Percentiles rank a stretch among this genome's conserved stretches.
Conservation (phyloP, 1,140 invertebrate genomes). For the Adelges cooleyi region DNA sequence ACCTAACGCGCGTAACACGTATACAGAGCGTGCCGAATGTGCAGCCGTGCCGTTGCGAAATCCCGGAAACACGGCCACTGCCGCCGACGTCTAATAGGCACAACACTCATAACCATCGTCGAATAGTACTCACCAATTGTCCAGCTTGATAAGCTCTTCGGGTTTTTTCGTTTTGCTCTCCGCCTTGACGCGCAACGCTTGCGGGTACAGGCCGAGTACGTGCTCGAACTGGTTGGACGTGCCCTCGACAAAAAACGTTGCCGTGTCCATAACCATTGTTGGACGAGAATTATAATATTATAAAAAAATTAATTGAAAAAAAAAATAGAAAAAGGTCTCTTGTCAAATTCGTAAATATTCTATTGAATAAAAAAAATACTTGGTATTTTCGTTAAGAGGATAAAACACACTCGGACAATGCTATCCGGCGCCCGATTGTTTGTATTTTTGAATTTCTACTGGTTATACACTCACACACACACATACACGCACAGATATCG, state of each 20-base stretch:
- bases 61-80: neutral
- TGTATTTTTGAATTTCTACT: too few relatives aligned
- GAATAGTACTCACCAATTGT: slow-evolving; percentile 71
- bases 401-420: too few relatives aligned
- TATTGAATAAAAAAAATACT: too few relatives aligned
- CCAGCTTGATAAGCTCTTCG: slow-evolving; percentile 82
- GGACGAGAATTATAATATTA: too few relatives aligned
- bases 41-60: neutral
- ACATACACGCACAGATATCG: too few relatives aligned
- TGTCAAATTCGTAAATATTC: too few relatives aligned
- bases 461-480: too few relatives aligned
- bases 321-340: too few relatives aligned
- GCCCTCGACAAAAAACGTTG: slow-evolving; percentile 80
- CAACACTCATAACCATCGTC: neutral
- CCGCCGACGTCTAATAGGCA: neutral
- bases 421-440: too few relatives aligned
- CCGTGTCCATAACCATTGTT: slow-evolving; percentile 47
- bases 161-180: slow-evolving; percentile 79
- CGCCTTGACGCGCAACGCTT: slow-evolving; percentile 74
- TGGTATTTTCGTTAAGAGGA: too few relatives aligned
- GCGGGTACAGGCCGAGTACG: slow-evolving; percentile 75
- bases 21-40: slow-evolving; percentile 23
- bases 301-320: too few relatives aligned
- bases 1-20: neutral
- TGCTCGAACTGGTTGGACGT: slow-evolving; percentile 74